Base-by-base conservation (phyloP, 2,888 invertebrate genomes). In the Zygaena filipendulae region DNA sequence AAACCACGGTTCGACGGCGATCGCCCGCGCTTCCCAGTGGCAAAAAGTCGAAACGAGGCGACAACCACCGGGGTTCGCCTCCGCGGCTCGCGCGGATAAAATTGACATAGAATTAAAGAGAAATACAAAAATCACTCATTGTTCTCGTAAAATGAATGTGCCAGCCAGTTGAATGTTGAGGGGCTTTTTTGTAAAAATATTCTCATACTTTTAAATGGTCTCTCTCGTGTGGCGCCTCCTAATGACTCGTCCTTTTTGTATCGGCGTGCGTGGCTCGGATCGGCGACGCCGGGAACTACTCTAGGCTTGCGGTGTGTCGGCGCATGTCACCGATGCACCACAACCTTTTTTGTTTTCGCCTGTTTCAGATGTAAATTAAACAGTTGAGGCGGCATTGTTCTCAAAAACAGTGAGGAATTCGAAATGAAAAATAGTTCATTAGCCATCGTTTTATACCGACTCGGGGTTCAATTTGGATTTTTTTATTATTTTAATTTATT, bases 81-180 rank as follows among this genome's bases (percentile, higher is more conserved):
- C 64, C 50, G 49, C 47, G 68, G 54, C 64, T 72, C 63, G 68
- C 68, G 55, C 61, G 74, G 74, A 77, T 75, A 75, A 75, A 75
- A 77, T 77, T 77, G 77, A 77, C 75, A 77, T 77, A 77, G 74
- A 77, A 75, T 68, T 71, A 77, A 77, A 79, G 64, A 68, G 68
- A 77, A 77, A 72, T 71, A 79, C 77, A 77, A 79, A 79, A 79
- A 74, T 77, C 74, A 74, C 69, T 77, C 77, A 79, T 77, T 77
- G 77, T 79, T 79, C 77, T 75, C 77, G 74, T 75, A 74, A 77
- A 79, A 79, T 79, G 75, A 79, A 79, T 79, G 77, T 77, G 77
- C 75, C 61, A 68, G 62, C n/a, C 72, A 75, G 69, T 74, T 75
- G 77, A 75, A 77, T 75, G 77, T 77, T n/a, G n/a, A n/a, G n/a